A percentile compares a stretch with the other conserved stretches of the same genome.
Evolutionary conservation across 2,113 vertebrate genomes (phyloP).

Genomic region (Oceanites oceanicus): DNA sequence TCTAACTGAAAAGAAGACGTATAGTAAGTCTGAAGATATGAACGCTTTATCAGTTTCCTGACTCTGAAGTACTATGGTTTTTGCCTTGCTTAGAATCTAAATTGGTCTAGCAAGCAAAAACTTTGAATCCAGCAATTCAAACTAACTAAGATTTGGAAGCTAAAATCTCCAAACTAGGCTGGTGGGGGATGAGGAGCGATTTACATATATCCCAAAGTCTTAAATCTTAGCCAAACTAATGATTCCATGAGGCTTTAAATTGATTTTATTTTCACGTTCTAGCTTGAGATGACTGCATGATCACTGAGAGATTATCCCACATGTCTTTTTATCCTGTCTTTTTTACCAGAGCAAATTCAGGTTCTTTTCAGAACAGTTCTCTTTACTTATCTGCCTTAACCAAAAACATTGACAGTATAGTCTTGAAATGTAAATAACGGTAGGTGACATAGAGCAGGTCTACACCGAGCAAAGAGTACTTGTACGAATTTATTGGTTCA

Average conservation of each 20-base stretch:
- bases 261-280: neutral
- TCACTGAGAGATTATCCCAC: neutral
- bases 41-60: conserved; percentile 24
- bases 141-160: neutral
- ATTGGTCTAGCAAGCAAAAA: neutral
- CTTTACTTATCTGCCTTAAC: neutral
- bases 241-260: neutral
- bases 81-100: conserved; percentile 37
- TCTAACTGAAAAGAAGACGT: conserved; percentile 12
- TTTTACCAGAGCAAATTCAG: neutral
- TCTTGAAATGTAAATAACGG: conserved; percentile 9
- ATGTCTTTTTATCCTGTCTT: neutral
- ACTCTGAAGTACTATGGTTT: neutral
- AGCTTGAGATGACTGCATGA: neutral
- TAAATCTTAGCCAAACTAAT: neutral
- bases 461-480: neutral
- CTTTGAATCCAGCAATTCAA: neutral
- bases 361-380: neutral
- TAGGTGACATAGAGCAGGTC: neutral
- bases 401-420: neutral
- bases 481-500: conserved; percentile 1
- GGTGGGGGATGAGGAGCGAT: neutral
- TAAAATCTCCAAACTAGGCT: neutral
- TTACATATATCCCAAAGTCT: neutral
- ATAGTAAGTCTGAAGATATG: conserved; percentile 26